Percentiles rank a stretch among this genome's conserved stretches.
These are phyloP conservation scores for Panagrolaimus sp. DNA, from an alignment of 1,140 invertebrate genomes.

Conservation along the genomic window DNA sequence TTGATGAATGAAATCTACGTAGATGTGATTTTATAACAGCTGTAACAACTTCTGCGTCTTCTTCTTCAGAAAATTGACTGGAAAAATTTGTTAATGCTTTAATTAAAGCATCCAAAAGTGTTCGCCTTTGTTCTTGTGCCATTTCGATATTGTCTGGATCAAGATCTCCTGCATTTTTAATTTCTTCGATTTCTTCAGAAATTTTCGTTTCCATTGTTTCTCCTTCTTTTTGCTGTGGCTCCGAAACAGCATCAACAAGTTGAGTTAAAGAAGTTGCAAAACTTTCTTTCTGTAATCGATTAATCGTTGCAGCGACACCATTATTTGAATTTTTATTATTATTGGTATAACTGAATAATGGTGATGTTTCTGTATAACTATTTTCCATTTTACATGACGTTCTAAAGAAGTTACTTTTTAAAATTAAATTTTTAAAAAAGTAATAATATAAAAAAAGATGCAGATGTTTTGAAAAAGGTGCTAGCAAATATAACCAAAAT, in stretches of 20 bases:
- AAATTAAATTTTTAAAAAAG: no score
- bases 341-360: constrained; percentile 1
- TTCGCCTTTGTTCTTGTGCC: not conserved
- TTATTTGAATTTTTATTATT: constrained; percentile 8
- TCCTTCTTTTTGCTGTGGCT: no score
- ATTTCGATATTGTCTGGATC: not conserved
- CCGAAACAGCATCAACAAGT: no score
- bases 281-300: constrained; percentile 7
- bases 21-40: constrained; percentile 8
- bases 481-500: not conserved
- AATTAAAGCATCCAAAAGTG: constrained; percentile 12
- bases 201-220: not conserved
- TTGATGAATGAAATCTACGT: not conserved
- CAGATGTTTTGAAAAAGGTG: no score
- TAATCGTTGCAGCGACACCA: not conserved
- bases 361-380: constrained; percentile 10
- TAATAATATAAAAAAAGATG: no score
- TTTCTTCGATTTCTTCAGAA: not conserved
- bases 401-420: not conserved
- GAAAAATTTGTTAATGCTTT: constrained; percentile 1
- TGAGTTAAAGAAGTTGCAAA: not conserved
- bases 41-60: constrained; percentile 2
- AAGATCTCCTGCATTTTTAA: not conserved
- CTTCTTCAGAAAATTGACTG: constrained; percentile 8
- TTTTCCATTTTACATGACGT: constrained; percentile 14